Conservation (phyloP, 2,113 vertebrate species). For the Indicator maculatus region DNA sequence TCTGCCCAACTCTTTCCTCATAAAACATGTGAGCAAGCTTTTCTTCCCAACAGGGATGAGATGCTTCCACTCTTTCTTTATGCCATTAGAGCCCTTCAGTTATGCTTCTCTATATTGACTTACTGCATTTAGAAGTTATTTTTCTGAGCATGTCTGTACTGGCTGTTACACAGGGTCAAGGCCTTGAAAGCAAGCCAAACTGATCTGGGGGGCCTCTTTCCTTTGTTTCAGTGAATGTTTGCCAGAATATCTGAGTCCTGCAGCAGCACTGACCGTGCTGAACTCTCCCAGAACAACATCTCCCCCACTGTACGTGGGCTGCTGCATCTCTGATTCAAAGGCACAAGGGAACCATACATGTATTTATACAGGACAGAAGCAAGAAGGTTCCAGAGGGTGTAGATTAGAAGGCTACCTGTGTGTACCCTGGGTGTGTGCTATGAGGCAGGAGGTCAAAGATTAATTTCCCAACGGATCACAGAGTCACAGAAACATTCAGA, state of each 20-base stretch:
- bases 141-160: constrained; percentile 25
- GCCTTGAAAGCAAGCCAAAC: constrained; percentile 29
- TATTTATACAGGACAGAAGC: background rate
- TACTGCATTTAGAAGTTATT: constrained; percentile 32
- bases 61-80: background rate
- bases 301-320: background rate
- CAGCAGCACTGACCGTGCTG: constrained; percentile 2
- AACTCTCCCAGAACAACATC: background rate
- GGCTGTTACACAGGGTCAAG: constrained; percentile 23
- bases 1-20: background rate
- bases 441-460: background rate
- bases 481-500: too few species aligned
- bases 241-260: background rate
- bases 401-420: background rate
- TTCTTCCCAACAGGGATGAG: background rate
- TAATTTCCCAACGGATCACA: background rate
- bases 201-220: background rate
- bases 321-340: background rate
- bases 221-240: constrained; percentile 37
- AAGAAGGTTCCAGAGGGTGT: background rate
- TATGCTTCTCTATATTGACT: constrained; percentile 5
- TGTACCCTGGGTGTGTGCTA: background rate
- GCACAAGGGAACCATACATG: background rate
- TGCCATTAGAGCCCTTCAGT: background rate
- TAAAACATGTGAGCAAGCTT: background rate